phyloP scores from a whole-genome alignment of 2,113 vertebrate genomes.

The Tinamus guttatus region DNA sequence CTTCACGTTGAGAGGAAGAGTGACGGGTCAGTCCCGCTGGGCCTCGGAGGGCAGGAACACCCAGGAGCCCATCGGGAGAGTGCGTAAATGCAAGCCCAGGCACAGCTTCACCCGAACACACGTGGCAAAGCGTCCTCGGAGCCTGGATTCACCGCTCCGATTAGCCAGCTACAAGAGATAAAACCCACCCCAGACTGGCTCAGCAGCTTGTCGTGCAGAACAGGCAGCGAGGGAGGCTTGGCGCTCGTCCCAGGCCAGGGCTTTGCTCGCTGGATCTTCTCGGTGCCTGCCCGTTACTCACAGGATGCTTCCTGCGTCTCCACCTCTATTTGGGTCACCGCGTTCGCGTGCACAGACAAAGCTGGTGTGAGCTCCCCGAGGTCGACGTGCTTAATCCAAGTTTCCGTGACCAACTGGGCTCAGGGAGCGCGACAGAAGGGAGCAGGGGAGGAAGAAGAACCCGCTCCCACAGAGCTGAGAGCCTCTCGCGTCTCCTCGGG shows the following conservation, averaged over 20 bases:
- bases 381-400: conserved; percentile 35
- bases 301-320: neutral
- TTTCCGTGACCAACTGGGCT: neutral
- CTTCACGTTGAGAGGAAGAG: neutral
- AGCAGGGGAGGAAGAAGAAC: neutral
- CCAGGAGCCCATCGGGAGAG: neutral
- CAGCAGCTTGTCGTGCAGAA: neutral
- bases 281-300: accelerated
- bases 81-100: neutral
- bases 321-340: neutral
- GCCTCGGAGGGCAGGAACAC: neutral
- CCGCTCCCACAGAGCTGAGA: neutral
- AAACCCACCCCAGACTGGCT: neutral
- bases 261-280: neutral
- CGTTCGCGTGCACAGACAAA: neutral
- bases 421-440: neutral
- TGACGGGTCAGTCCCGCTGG: neutral
- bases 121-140: accelerated
- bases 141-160: accelerated
- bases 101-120: neutral
- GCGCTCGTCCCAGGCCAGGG: neutral
- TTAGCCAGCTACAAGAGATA: neutral
- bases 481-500: neutral
- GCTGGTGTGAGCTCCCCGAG: neutral
- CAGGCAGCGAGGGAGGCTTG: neutral